Evolutionary conservation across 2,888 invertebrate species (phyloP), one percentile per base, ranked within the genome.

Genomic region (Allacma fusca): DNA sequence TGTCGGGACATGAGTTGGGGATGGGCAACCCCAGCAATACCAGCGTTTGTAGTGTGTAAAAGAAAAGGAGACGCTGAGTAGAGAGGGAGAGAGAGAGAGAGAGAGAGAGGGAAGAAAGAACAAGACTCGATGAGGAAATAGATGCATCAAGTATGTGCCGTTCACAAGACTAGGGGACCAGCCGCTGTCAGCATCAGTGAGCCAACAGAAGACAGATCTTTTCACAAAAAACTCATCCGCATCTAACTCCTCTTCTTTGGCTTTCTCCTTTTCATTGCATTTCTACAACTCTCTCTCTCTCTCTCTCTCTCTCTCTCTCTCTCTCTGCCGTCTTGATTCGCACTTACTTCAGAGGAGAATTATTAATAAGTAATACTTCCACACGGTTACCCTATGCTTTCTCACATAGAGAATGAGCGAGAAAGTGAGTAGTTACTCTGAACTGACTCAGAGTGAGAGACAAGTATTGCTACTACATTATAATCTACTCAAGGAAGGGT

Each of bases 121-220:
- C 65, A 65, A 24, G 65, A 19, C 28, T 65, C 65, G n/a, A 50
- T 50, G 50, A 50, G n/a, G 50, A 50, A 50, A n/a, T 50, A 50
- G 50, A 50, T 50, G 50, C 50, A 50, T 50, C 50, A 50, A 50
- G 50, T 50, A 50, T 50, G 50, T 50, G 50, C 34, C 34, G 34
- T 34, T 34, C 34, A 34, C 34, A 50, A 75, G 59, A 72, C 70
- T 64, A 72, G 75, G 68, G 71, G 76, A 77, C 76, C 67, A 76
- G 34, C 59, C 68, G 74, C 62, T 72, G 72, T 72, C 72, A 72
- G 59, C 72, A 29, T 72, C 29, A 72, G 72, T 62, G 29, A 72
- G 24, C 59, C 28, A 34, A 72, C 59, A n/a, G 59, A 72, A 72
- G 72, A 72, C 72, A 59, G 72, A 72, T 72, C 72, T 72, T 72